Evolutionary conservation across 2,113 vertebrate species (phyloP).

Genomic region (Phyllostomus discolor): DNA sequence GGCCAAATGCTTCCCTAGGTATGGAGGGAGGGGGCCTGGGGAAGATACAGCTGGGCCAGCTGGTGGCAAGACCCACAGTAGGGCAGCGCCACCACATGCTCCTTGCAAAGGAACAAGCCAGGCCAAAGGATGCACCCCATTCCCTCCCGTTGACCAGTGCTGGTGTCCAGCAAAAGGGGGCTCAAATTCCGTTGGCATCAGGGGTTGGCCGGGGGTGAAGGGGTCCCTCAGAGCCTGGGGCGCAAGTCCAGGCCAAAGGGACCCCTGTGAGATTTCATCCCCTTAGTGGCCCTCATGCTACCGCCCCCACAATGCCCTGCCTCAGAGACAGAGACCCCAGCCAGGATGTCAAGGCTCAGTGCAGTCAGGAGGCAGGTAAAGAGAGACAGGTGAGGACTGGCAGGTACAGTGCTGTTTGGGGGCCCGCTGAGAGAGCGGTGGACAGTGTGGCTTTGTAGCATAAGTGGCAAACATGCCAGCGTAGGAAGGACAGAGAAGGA

Average conservation of each 20-base stretch:
- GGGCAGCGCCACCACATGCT: accelerated
- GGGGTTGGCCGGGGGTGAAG: background rate
- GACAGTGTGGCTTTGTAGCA: no score
- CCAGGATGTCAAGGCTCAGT: no score
- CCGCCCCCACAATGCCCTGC: background rate
- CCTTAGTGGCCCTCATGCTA: background rate
- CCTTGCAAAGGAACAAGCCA: accelerated
- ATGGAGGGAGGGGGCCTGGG: no score
- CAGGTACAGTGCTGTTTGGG: no score
- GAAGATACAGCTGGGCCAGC: accelerated
- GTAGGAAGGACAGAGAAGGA: no score
- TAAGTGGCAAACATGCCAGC: no score
- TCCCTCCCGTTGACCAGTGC: background rate
- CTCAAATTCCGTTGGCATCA: background rate
- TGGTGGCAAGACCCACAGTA: background rate
- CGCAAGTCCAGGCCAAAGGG: background rate
- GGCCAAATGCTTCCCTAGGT: background rate
- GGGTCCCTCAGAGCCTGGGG: background rate
- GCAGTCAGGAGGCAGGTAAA: background rate
- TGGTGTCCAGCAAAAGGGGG: no score
- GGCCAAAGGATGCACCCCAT: accelerated
- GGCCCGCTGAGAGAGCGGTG: no score
- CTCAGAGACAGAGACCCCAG: background rate
- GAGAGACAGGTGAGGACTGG: background rate
- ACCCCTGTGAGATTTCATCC: background rate